phyloP scores from a whole-genome alignment of 2,888 invertebrate genomes.

The Andrena haemorrhoa region DNA sequence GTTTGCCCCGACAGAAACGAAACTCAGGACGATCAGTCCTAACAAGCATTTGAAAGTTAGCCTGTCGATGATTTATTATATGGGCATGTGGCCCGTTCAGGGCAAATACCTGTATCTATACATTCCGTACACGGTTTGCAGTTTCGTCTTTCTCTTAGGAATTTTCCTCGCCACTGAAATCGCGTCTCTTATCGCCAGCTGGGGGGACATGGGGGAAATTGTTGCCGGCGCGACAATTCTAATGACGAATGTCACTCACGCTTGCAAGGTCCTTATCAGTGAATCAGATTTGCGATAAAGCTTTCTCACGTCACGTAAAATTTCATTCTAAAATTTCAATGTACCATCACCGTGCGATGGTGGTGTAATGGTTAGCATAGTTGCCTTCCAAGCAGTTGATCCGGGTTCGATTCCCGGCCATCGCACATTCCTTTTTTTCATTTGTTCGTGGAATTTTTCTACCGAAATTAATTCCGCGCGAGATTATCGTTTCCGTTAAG shows the following conservation, averaged over 20 bases:
- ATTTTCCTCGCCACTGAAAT: conserved; percentile 68
- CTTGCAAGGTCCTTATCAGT: conserved; percentile 70
- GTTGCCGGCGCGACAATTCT: conserved; percentile 71
- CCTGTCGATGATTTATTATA: conserved; percentile 69
- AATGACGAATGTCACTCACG: conserved; percentile 74
- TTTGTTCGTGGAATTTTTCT: not conserved
- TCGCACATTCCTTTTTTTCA: conserved; percentile 73
- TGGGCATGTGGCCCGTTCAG: conserved; percentile 77
- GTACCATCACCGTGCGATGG: conserved; percentile 74
- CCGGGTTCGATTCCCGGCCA: conserved; percentile 84
- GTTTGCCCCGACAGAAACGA: not conserved
- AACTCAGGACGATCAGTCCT: conserved; percentile 55
- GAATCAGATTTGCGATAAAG: not conserved
- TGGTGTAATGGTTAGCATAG: conserved; percentile 84
- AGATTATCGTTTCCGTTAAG: not conserved
- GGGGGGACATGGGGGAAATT: conserved; percentile 70
- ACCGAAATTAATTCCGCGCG: not conserved
- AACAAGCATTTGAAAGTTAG: conserved; percentile 74
- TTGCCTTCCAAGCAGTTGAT: conserved; percentile 83
- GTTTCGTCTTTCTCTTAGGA: conserved; percentile 69
- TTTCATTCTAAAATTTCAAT: not conserved
- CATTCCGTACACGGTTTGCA: conserved; percentile 63
- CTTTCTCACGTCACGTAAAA: not conserved
- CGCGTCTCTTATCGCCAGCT: conserved; percentile 66
- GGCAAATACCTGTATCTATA: conserved; percentile 55